Evolutionary conservation across 2,797 vertebrate species (phyloP), one percentile per base, ranked within the genome.

Genomic region (Distichodus sexfasciatus): DNA sequence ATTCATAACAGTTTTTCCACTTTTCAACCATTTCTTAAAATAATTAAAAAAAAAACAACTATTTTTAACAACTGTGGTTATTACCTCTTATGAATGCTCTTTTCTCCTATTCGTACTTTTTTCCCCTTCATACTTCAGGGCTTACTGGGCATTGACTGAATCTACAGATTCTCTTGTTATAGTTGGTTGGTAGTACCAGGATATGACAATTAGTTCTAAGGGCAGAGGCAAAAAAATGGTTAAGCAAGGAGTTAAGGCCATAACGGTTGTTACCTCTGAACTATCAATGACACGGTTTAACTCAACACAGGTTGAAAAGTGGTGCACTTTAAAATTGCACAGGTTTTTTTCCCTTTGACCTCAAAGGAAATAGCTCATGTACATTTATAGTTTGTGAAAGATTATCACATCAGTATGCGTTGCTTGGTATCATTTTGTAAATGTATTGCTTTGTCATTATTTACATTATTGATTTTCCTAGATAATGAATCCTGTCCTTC

Each of bases 321-420:
- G 35, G 73, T 73, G 73, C 80, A 81, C 84, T 74, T 77, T 79
- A 79, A 77, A 72, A 62, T 48, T 38, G 67, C 69, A 63, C 64
- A 73, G 66, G 73, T 44, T 69, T 66, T 74, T 46, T 74, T 71
- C 55, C 47, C 12, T 65, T 57, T 31, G 53, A 71, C 74, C 68
- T 64, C 57, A 68, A 31, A 69, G 53, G 61, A 51, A 68, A 40
- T 48, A 31, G 41, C 50, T 11, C 24, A 44, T 70, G 62, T 77
- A 63, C 69, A 63, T 58, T 53, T 63, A 66, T 48, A 74, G 54
- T 50, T 29, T 50, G 62, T 71, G 60, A 61, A 38, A 48, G 54
- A 48, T 69, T 35, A 59, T 68, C 72, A 68, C 43, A 67, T 36
- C 40, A 60, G 17, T 78, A 26, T 50, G 17, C 74, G 58, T 54